Evolutionary conservation across 2,113 vertebrate genomes (phyloP).

Genomic region (Tautogolabrus adspersus): DNA sequence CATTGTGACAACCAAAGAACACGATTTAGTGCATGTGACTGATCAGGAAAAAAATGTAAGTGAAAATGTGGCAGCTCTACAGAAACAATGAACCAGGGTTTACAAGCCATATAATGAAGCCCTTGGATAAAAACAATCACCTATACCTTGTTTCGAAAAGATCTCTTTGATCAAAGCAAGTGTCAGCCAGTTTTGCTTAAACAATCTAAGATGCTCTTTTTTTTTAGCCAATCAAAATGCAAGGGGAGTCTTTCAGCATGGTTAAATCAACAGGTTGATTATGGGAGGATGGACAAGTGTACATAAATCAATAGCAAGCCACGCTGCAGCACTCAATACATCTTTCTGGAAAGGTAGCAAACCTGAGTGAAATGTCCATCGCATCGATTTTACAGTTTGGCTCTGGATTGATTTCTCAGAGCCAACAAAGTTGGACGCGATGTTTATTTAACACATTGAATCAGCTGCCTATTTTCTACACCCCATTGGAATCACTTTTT

Average conservation of each 20-base stretch:
- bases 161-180: slow-evolving; percentile 48
- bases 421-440: slow-evolving; percentile 61
- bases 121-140: slow-evolving; percentile 79
- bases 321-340: slow-evolving; percentile 61
- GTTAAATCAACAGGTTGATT: slow-evolving; percentile 70
- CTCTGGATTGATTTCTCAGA: slow-evolving; percentile 61
- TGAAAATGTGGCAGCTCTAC: slow-evolving; percentile 32
- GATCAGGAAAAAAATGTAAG: slow-evolving; percentile 39
- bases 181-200: slow-evolving; percentile 44
- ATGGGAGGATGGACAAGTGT: slow-evolving; percentile 47
- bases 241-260: slow-evolving; percentile 52
- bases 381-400: slow-evolving; percentile 74
- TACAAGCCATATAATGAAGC: slow-evolving; percentile 73
- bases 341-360: slow-evolving; percentile 74
- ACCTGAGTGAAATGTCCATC: slow-evolving; percentile 82
- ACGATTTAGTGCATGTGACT: slow-evolving; percentile 70
- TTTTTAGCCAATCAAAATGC: slow-evolving; percentile 64
- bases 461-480: slow-evolving; percentile 63
- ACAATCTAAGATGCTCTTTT: slow-evolving; percentile 28
- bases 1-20: slow-evolving; percentile 53
- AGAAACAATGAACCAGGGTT: slow-evolving; percentile 49
- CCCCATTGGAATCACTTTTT: slow-evolving; percentile 47
- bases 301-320: slow-evolving; percentile 67
- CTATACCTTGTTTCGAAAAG: slow-evolving; percentile 56
- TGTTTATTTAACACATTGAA: slow-evolving; percentile 62